Evolutionary conservation across 1,140 invertebrate species (phyloP).

Genomic region (Triops longicaudatus): DNA sequence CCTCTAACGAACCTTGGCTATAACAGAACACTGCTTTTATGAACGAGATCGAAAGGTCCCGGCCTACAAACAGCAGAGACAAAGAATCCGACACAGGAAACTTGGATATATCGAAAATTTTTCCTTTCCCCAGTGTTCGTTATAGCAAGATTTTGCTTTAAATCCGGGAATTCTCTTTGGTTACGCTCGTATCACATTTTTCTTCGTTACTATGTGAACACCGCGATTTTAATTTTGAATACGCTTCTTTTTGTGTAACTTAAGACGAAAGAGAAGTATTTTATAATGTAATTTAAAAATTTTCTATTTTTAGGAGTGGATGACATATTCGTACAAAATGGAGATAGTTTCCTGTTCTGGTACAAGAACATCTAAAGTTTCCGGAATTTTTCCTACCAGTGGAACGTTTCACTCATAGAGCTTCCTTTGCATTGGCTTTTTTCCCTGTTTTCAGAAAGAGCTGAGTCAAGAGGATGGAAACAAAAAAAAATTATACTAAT

Average conservation of each 20-base stretch:
- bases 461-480: background rate
- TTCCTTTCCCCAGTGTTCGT: no score
- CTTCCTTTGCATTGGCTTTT: background rate
- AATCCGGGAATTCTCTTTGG: no score
- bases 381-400: background rate
- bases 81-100: background rate
- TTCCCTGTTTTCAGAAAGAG: slow-evolving; percentile 17
- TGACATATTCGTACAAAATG: slow-evolving; percentile 67
- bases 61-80: background rate
- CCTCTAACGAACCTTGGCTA: background rate
- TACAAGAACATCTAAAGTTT: slow-evolving; percentile 72
- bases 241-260: background rate
- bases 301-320: slow-evolving; percentile 59
- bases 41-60: background rate
- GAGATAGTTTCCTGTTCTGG: slow-evolving; percentile 79
- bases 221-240: no score
- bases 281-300: slow-evolving; percentile 24
- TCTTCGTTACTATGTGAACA: no score
- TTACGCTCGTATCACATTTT: no score
- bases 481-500: no score
- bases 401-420: background rate
- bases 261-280: no score
- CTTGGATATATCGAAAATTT: no score
- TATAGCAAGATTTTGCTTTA: no score
- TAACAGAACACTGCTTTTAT: background rate